Evolutionary conservation across 2,797 vertebrate species (phyloP).

Genomic region (Okamejei kenojei): DNA sequence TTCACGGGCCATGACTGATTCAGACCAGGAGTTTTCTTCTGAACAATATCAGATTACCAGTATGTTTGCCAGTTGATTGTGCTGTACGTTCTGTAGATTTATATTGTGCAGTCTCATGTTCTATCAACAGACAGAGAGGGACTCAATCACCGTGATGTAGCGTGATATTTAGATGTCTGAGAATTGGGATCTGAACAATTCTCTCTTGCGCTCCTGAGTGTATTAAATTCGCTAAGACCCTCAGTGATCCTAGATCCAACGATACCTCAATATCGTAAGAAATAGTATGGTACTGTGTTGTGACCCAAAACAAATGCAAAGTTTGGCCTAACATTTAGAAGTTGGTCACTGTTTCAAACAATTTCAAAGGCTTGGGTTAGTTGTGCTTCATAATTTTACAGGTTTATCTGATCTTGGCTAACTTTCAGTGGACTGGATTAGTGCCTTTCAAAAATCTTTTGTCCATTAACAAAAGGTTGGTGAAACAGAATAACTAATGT

Average conservation of each 20-base stretch:
- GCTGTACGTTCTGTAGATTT: background rate
- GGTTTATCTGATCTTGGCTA: slow-evolving; percentile 10
- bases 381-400: slow-evolving; percentile 4
- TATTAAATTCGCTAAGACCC: background rate
- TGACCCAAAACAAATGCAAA: background rate
- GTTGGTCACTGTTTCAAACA: slow-evolving; percentile 16
- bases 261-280: background rate
- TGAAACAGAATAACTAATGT: background rate
- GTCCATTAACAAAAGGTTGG: background rate
- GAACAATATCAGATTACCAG: background rate
- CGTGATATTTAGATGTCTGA: slow-evolving; percentile 30
- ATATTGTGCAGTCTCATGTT: background rate
- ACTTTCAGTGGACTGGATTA: background rate
- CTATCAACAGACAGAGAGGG: background rate
- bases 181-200: background rate
- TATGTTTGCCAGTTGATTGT: background rate
- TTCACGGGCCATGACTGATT: background rate
- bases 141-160: background rate
- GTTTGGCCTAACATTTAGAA: slow-evolving; percentile 7
- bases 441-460: slow-evolving; percentile 21
- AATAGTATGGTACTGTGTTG: background rate
- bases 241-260: background rate
- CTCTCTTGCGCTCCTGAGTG: background rate
- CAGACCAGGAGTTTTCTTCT: background rate
- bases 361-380: slow-evolving; percentile 11